Evolutionary conservation across 2,113 vertebrate species (phyloP), one percentile per base, ranked within the genome.

Genomic region (Nothoprocta perdicaria): DNA sequence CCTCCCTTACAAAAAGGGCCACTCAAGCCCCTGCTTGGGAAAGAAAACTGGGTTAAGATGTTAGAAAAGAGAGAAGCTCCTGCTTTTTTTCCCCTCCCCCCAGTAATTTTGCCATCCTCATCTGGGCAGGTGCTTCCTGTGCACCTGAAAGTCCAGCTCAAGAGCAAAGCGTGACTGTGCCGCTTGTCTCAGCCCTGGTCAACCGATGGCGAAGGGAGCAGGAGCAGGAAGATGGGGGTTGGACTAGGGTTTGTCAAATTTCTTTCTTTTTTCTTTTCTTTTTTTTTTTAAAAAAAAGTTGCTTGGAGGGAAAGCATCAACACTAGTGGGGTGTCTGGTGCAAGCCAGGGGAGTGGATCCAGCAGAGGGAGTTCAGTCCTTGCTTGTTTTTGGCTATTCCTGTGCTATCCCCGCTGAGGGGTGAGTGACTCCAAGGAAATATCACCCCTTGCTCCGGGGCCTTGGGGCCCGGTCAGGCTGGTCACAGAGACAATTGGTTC

Each of bases 291-390:
- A 14, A 26, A 22, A 35, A 24, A 35, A 21, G 43, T 45, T 57
- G 83, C 0, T 77, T 73, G 68, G 14, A 31, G 27, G 29, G 29
- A 57, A 57, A 57, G 27, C 53, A 5, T 9, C 27, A 16, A 10
- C 14, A 55, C 14, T 29, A 27, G 4, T 55, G 53, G 26, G 53
- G 53, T 55, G 53, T 10, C 15, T 31, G 53, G 53, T 45, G 69
- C 26, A 27, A 17, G 48, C 46, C 16, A 71, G 26, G 68, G 48
- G 52, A 40, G 38, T n/a, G 17, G 52, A 9, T n/a, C 77, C 94
- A 90, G 62, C 65, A 93, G 93, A 50, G 83, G 88, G 80, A 82
- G 67, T 52, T 53, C 80, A 50, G 91, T 68, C 80, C 91, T 52
- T n/a, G 33, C 57, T 89, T 77, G 90, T 93, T 72, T 78, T 84